Evolutionary conservation across 2,888 invertebrate species (phyloP).

Genomic region (Amphipyra berbera): DNA sequence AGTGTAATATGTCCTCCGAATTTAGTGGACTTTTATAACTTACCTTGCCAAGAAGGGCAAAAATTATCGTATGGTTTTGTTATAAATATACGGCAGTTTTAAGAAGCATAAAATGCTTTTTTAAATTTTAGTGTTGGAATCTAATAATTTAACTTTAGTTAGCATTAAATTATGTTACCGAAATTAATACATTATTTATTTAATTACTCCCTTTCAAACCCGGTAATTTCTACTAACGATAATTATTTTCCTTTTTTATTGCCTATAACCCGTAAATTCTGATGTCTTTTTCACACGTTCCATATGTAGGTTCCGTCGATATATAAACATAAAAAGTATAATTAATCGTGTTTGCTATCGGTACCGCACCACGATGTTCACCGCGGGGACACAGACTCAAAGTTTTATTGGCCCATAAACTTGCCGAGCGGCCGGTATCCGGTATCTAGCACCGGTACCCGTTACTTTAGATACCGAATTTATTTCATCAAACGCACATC

Average conservation of each 20-base stretch:
- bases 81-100: no score
- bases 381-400: constrained; percentile 78
- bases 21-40: no score
- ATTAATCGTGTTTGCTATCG: constrained; percentile 64
- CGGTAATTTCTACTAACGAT: constrained; percentile 19
- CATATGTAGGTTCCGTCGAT: constrained; percentile 27
- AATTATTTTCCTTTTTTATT: constrained; percentile 30
- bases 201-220: constrained; percentile 12
- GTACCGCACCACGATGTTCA: constrained; percentile 69
- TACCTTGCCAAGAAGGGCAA: no score
- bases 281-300: constrained; percentile 52
- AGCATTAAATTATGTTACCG: constrained; percentile 8
- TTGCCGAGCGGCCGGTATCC: constrained; percentile 74
- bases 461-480: constrained; percentile 78
- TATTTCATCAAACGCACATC: constrained; percentile 74
- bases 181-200: constrained; percentile 2
- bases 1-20: no score
- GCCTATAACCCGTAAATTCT: constrained; percentile 11
- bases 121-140: background rate
- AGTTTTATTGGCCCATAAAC: constrained; percentile 83
- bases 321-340: constrained; percentile 46
- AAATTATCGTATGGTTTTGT: no score
- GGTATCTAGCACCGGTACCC: constrained; percentile 71
- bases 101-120: no score
- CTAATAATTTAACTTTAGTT: background rate